These are phyloP conservation scores for Malthinus flaveolus DNA, from an alignment of 2,888 invertebrate genomes.

Conservation along the genomic window DNA sequence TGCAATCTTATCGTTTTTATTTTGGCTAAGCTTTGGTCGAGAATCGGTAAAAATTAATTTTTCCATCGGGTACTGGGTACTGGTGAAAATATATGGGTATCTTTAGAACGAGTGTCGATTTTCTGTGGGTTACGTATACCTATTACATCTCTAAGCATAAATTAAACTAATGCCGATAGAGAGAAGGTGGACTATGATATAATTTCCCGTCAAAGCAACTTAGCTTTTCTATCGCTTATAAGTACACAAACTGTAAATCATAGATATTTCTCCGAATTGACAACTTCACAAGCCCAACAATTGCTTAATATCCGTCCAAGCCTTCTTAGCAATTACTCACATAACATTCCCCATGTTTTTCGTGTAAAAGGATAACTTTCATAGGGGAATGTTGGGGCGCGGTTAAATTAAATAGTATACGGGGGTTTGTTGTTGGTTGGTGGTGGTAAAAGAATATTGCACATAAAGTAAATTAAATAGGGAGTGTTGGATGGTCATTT, in stretches of 20 bases:
- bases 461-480: constrained; percentile 14
- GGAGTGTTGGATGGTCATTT: constrained; percentile 7
- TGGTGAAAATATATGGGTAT: no score
- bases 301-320: constrained; percentile 24
- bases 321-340: constrained; percentile 10
- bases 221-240: constrained; percentile 10
- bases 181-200: no score
- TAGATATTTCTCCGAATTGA: not conserved
- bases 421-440: constrained; percentile 1
- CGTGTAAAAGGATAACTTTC: not conserved
- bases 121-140: no score
- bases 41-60: no score
- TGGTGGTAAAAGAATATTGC: constrained; percentile 9
- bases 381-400: constrained; percentile 16
- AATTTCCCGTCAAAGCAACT: not conserved
- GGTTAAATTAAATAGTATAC: not conserved
- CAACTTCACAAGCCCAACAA: constrained; percentile 24
- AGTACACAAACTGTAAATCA: not conserved
- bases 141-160: no score
- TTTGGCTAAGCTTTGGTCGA: no score
- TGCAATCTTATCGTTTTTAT: no score
- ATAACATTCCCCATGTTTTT: not conserved
- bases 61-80: no score
- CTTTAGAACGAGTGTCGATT: no score
- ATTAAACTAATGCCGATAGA: no score